Base-by-base conservation (phyloP, 2,113 vertebrate genomes). In the Nanger granti region DNA sequence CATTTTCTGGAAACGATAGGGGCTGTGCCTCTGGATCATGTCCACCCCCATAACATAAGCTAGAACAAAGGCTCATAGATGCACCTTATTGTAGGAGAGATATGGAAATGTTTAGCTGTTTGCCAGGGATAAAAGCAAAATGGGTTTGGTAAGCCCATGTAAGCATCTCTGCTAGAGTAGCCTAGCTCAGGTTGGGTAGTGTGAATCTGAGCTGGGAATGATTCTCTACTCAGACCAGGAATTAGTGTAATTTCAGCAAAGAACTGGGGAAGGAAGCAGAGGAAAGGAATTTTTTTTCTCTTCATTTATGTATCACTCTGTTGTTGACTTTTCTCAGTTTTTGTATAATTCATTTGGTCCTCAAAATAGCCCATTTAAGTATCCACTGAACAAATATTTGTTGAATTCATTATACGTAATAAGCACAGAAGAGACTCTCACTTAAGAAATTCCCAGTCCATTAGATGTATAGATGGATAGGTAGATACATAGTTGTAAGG, bases 331-430 rank as follows among this genome's bases (percentile, higher is more conserved):
- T 96, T 91, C 47, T 79, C 85, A 73, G 11, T 52, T 54, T 86
- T 54, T 69, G 59, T 37, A 76, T n/a, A 60, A 87, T 84, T 97
- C 11, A 87, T 52, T 89, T 89, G 11, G 20, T 47, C 41, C 49
- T 91, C 79, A 92, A 83, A 83, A 95, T 4, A 91, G 2, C 17
- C 76, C 57, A 82, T 54, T 82, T 49, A 93, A 62, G 52, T 92
- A 93, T 73, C 59, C 44, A 49, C 29, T 87, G 54, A 93, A 89
- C 54, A 97, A 93, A 89, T 91, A 91, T 64, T 95, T 92, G 14
- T 84, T 83, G 11, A 89, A 26, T 86, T 79, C n/a, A 85, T 91
- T 92, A 85, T 86, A 13, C 2, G 10, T 85, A 47, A 41, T 54
- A 79, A 91, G 13, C 76, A 84, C 84, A 94, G 89, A 94, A 59